Evolutionary conservation across 2,113 vertebrate species (phyloP), one percentile per base, ranked within the genome.

Genomic region (Pitta sordida): DNA sequence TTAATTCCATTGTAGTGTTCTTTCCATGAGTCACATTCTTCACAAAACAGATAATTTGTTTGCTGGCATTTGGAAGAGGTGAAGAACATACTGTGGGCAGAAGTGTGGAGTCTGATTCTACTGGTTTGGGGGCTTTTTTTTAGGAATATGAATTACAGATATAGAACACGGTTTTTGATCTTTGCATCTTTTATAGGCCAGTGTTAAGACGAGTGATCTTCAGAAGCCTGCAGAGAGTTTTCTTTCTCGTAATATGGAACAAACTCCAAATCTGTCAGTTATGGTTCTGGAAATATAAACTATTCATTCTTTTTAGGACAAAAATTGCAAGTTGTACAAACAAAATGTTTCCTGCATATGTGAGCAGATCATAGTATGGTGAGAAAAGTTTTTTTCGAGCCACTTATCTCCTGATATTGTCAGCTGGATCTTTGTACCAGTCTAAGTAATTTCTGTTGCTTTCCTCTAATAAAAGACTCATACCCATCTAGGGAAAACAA

Each of bases 401-500:
- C 52, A 52, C 2, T 71, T 74, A 29, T 6, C 26, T 86, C 15
- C 53, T 68, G 39, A 81, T 59, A 37, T 74, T 73, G 18, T 77
- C 22, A 77, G 46, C 18, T 21, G 27, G 36, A 20, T 49, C 75
- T 90, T 69, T 62, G 43, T 77, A 73, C 15, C 20, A 67, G 44
- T 86, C 26, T 21, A 51, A 69, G 49, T 62, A 55, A 58, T 63
- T 91, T 82, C 46, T 88, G 7, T 65, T 85, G 19, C 11, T 9
- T 92, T 91, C 87, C 39, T 67, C 46, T 81, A 60, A 51, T 53
- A 49, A 64, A 83, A 67, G 52, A 15, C 29, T 68, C 19, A 5
- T 80, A n/a, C 27, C 30, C 24, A 69, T 82, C 44, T 52, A 46
- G 51, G 60, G 30, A 83, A 90, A 93, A 83, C 62, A 91, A 43